A percentile compares a stretch with the other conserved stretches of the same genome.
Conservation (phyloP, 2,797 vertebrate genomes). For the Cottoperca gobio region DNA sequence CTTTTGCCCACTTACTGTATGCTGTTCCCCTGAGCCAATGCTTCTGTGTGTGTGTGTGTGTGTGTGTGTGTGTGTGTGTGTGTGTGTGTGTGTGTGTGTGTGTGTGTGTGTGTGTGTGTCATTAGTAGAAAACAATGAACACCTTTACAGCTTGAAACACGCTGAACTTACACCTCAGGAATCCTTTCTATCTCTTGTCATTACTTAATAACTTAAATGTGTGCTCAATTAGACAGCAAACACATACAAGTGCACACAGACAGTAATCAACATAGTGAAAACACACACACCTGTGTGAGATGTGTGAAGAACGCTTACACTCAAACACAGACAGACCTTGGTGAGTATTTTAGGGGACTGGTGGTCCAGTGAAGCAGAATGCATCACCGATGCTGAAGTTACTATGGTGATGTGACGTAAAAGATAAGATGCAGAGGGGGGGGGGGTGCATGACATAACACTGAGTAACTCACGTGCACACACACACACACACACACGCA, state of each 20-base stretch:
- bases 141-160: constrained; percentile 13
- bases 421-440: constrained; percentile 14
- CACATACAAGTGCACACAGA: background rate
- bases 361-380: constrained; percentile 55
- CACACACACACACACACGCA: constrained; percentile 10
- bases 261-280: no score
- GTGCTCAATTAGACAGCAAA: background rate
- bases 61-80: background rate
- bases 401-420: constrained; percentile 61
- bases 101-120: constrained; percentile 9
- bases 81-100: background rate
- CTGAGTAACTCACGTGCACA: constrained; percentile 14
- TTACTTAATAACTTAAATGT: constrained; percentile 10
- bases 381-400: constrained; percentile 43
- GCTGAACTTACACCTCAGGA: constrained; percentile 8
- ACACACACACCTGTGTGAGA: constrained; percentile 1
- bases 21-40: constrained; percentile 38
- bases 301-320: background rate
- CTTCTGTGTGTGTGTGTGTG: constrained; percentile 10
- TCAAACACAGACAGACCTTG: constrained; percentile 1
- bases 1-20: constrained; percentile 48
- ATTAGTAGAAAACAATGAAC: constrained; percentile 4
- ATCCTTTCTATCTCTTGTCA: constrained; percentile 4
- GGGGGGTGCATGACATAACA: constrained; percentile 54
- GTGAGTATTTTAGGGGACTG: constrained; percentile 23